Evolutionary conservation across 2,888 invertebrate species (phyloP).

Genomic region (Ormyrus labotus): DNA sequence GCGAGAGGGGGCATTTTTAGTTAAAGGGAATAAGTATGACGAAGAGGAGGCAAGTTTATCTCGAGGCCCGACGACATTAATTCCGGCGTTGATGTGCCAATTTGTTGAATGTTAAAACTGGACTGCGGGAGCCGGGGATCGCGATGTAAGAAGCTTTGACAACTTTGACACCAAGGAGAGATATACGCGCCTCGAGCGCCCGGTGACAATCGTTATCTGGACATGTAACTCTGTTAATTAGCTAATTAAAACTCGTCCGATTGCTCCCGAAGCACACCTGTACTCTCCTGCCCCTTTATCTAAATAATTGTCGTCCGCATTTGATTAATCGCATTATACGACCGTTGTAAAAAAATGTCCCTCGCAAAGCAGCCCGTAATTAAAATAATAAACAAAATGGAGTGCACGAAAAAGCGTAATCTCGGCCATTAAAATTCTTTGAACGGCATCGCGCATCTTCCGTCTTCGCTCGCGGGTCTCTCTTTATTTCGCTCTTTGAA

Average conservation of each 20-base stretch:
- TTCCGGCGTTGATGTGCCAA: slow-evolving; percentile 42
- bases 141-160: too few species aligned
- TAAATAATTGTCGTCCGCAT: background rate
- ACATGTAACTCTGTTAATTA: slow-evolving; percentile 1
- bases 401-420: slow-evolving; percentile 28
- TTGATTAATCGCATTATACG: background rate
- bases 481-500: slow-evolving; percentile 45
- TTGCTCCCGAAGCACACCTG: background rate
- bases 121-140: too few species aligned
- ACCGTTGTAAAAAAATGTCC: slow-evolving; percentile 1
- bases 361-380: slow-evolving; percentile 14
- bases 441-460: slow-evolving; percentile 16
- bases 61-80: slow-evolving; percentile 30
- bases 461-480: slow-evolving; percentile 21
- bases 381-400: slow-evolving; percentile 51
- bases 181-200: background rate
- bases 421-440: slow-evolving; percentile 44
- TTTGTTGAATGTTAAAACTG: slow-evolving; percentile 16
- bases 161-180: background rate
- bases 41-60: slow-evolving; percentile 21
- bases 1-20: too few species aligned
- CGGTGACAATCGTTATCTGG: slow-evolving; percentile 2
- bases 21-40: background rate
- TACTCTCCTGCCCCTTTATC: background rate
- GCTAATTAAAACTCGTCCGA: background rate